phyloP scores from a whole-genome alignment of 2,113 vertebrate genomes.

The Larimichthys crocea region DNA sequence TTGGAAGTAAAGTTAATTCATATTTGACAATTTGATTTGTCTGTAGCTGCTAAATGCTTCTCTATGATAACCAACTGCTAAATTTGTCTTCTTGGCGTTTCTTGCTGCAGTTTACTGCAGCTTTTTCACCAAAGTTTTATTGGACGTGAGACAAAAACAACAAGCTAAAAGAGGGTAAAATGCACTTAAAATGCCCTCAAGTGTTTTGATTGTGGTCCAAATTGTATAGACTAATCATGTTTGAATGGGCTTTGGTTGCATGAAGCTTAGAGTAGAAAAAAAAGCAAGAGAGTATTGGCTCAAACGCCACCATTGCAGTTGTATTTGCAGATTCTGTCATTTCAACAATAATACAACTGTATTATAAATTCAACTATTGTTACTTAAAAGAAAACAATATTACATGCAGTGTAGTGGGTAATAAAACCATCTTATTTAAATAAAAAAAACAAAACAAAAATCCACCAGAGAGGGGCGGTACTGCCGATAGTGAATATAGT shows the following conservation, averaged over 20 bases:
- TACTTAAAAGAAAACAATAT: neutral
- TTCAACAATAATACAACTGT: no score
- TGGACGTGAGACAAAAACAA: neutral
- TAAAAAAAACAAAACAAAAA: neutral
- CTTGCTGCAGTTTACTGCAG: neutral
- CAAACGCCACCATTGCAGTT: no score
- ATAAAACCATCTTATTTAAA: neutral
- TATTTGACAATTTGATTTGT: no score
- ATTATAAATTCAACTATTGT: neutral
- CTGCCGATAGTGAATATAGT: neutral
- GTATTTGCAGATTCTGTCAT: no score
- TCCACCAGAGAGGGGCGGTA: neutral
- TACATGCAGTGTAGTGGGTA: neutral
- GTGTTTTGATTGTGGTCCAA: no score
- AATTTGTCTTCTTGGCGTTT: neutral
- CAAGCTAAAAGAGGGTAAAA: neutral
- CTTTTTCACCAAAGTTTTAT: neutral
- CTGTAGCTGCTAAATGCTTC: no score
- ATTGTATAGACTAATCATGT: no score
- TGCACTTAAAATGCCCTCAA: no score
- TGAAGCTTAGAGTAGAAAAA: no score
- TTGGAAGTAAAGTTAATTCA: no score
- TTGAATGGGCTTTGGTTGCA: no score
- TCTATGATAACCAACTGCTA: neutral
- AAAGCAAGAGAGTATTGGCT: no score